Conservation (phyloP, 2,113 vertebrate species). For the Syngnathus scovelli region DNA sequence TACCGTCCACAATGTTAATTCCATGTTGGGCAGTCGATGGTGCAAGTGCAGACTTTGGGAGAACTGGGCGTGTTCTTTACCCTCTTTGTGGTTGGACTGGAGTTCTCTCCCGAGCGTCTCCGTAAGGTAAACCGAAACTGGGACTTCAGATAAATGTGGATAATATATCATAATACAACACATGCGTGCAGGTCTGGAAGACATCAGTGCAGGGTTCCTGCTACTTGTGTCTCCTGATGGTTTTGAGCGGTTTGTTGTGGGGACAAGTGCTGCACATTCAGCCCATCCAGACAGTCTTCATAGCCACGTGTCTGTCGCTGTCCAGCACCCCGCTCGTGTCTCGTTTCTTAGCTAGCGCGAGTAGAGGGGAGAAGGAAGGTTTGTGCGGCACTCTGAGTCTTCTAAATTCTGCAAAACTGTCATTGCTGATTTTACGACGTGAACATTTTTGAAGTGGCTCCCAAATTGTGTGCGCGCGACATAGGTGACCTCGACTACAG, state of each 20-base stretch:
- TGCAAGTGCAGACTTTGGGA: slow-evolving; percentile 94
- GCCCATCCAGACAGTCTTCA: slow-evolving; percentile 88
- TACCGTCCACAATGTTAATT: neutral
- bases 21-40: slow-evolving; percentile 79
- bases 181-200: slow-evolving; percentile 85
- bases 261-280: slow-evolving; percentile 85
- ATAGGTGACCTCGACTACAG: slow-evolving; percentile 91
- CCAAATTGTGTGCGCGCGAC: slow-evolving; percentile 6
- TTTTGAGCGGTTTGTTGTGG: slow-evolving; percentile 85
- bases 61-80: slow-evolving; percentile 97
- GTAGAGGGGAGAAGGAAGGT: slow-evolving; percentile 85
- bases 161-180: neutral
- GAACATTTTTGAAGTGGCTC: neutral
- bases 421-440: neutral
- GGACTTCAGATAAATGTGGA: neutral
- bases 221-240: slow-evolving; percentile 87
- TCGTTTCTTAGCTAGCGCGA: slow-evolving; percentile 84
- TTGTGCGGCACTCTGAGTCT: neutral
- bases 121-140: slow-evolving; percentile 77
- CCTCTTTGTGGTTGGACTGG: slow-evolving; percentile 95
- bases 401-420: too few relatives aligned
- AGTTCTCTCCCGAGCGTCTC: slow-evolving; percentile 94
- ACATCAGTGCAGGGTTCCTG: slow-evolving; percentile 88
- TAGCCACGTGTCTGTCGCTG: slow-evolving; percentile 90
- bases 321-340: slow-evolving; percentile 96